Percentiles rank a stretch among this genome's conserved stretches.
Conservation (phyloP, 2,797 vertebrate species). For the Pelodytes ibericus region DNA sequence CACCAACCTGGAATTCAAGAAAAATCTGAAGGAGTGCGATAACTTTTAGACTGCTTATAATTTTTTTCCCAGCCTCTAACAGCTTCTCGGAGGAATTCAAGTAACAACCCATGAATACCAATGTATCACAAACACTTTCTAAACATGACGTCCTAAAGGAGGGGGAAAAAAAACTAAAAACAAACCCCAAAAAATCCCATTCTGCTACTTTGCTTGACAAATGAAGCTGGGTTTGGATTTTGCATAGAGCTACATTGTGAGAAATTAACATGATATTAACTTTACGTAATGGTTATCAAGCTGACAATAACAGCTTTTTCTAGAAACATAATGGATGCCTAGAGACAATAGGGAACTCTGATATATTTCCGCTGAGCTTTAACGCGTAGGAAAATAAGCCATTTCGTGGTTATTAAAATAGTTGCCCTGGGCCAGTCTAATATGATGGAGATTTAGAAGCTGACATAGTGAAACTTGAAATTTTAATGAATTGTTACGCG, state of each 20-base stretch:
- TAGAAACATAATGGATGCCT: conserved; percentile 52
- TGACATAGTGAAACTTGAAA: conserved; percentile 44
- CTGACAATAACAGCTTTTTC: conserved; percentile 51
- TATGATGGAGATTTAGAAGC: conserved; percentile 55
- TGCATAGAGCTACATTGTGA: conserved; percentile 30
- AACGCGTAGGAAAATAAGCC: conserved; percentile 51
- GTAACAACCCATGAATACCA: conserved; percentile 36
- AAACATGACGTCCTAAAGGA: conserved; percentile 17
- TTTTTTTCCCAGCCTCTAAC: conserved; percentile 45
- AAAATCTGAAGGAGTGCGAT: conserved; percentile 52
- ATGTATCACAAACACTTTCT: conserved; percentile 41
- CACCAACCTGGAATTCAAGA: conserved; percentile 41
- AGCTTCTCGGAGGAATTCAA: conserved; percentile 48
- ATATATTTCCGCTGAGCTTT: conserved; percentile 51
- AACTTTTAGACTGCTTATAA: conserved; percentile 37
- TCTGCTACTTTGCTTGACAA: conserved; percentile 41
- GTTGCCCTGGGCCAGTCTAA: conserved; percentile 53
- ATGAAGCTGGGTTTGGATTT: conserved; percentile 38
- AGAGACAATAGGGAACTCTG: conserved; percentile 49
- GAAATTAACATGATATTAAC: conserved; percentile 57
- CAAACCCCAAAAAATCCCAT: not conserved
- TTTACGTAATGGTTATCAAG: conserved; percentile 52
- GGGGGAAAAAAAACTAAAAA: conserved; percentile 1
- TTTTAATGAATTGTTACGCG: conserved; percentile 51
- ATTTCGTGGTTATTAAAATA: conserved; percentile 54